Conservation (phyloP, 1,140 invertebrate genomes). For the Heliothis subflexa region DNA sequence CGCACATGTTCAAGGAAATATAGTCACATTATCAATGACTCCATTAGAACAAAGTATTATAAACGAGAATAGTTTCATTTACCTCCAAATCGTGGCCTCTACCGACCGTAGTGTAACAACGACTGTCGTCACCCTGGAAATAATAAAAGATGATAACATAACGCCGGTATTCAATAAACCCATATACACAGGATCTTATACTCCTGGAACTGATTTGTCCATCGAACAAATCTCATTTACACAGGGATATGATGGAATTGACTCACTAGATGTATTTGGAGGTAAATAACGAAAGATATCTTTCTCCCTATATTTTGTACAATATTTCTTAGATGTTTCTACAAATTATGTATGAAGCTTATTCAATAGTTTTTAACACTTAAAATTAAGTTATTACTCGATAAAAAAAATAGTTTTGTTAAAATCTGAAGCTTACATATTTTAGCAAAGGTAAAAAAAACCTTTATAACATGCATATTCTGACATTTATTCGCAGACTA, state of each 20-base stretch:
- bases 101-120: conserved; percentile 52
- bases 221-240: conserved; percentile 57
- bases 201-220: conserved; percentile 46
- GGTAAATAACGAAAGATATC: conserved; percentile 53
- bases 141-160: conserved; percentile 64
- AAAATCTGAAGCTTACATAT: background rate
- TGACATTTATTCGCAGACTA: conserved; percentile 47
- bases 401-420: too few species aligned
- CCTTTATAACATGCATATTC: background rate
- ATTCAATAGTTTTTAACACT: background rate
- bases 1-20: conserved; percentile 51
- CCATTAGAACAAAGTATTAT: conserved; percentile 56
- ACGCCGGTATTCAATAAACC: conserved; percentile 60
- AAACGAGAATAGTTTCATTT: conserved; percentile 58
- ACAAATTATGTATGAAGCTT: background rate
- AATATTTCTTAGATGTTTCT: background rate
- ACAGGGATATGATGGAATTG: conserved; percentile 63
- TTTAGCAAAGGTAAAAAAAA: background rate
- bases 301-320: background rate
- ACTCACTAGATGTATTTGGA: conserved; percentile 55
- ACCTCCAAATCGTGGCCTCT: conserved; percentile 59
- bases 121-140: conserved; percentile 60
- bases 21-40: conserved; percentile 59
- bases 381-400: background rate
- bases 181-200: conserved; percentile 61